A percentile compares a stretch with the other conserved stretches of the same genome.
Conservation (phyloP, 2,888 invertebrate species). For the Caenorhabditis parvicauda region DNA sequence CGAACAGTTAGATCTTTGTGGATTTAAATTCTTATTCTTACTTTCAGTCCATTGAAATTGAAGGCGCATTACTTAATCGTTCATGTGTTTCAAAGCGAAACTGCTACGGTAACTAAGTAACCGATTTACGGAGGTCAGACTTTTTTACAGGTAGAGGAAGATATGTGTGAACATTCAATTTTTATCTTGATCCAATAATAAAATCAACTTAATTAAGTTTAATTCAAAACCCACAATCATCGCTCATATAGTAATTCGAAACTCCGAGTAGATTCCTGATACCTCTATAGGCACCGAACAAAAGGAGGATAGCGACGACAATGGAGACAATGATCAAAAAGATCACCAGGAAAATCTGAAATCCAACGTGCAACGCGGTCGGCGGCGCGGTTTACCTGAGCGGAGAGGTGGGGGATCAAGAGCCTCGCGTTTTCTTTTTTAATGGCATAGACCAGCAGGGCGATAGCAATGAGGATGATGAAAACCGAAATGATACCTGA, state of each 20-base stretch:
- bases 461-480: slow-evolving; percentile 56
- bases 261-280: slow-evolving; percentile 59
- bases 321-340: slow-evolving; percentile 58
- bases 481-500: slow-evolving; percentile 53
- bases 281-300: slow-evolving; percentile 57
- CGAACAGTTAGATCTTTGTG: no score
- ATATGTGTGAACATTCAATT: neutral
- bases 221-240: slow-evolving; percentile 45
- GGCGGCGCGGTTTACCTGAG: slow-evolving; percentile 31
- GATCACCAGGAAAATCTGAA: slow-evolving; percentile 59
- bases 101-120: no score
- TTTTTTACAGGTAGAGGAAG: no score
- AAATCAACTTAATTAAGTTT: no score
- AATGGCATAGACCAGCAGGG: slow-evolving; percentile 58
- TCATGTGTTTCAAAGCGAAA: no score
- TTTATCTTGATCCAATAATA: neutral
- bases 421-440: slow-evolving; percentile 56
- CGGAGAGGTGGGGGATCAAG: slow-evolving; percentile 58
- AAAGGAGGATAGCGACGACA: slow-evolving; percentile 53
- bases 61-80: no score
- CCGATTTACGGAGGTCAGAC: no score
- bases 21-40: no score
- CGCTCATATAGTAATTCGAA: slow-evolving; percentile 57
- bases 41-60: no score
- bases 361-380: neutral